A percentile compares a stretch with the other conserved stretches of the same genome.
These are phyloP conservation scores for Atrina japonica DNA, from an alignment of 2,888 invertebrate genomes.

Conservation along the genomic window DNA sequence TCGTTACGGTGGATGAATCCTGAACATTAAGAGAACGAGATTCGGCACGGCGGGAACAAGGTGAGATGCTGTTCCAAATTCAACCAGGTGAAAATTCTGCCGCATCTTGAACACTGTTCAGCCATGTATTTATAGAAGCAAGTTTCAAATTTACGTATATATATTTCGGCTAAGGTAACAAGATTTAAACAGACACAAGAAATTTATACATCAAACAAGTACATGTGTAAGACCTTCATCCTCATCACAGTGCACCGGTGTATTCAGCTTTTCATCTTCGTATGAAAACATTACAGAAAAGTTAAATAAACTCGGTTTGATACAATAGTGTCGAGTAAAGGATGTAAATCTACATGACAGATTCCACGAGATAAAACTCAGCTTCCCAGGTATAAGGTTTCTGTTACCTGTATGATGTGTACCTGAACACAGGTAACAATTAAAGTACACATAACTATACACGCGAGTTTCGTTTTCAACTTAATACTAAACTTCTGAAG, in stretches of 20 bases:
- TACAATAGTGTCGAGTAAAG: not conserved
- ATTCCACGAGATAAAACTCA: conserved; percentile 16
- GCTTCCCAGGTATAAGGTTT: conserved; percentile 25
- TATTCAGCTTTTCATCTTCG: too few relatives aligned
- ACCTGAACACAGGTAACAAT: conserved; percentile 12
- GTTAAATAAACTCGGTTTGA: too few relatives aligned
- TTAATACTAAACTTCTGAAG: not conserved
- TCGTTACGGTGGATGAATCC: conserved; percentile 20
- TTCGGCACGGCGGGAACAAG: conserved; percentile 15
- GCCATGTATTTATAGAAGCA: not conserved
- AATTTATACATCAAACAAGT: too few relatives aligned
- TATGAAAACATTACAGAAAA: too few relatives aligned
- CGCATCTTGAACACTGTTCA: not conserved
- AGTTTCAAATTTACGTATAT: too few relatives aligned
- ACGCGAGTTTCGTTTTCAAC: not conserved
- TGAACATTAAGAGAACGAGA: conserved; percentile 15
- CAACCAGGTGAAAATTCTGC: conserved; percentile 8
- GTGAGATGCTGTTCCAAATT: conserved; percentile 22
- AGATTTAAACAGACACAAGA: too few relatives aligned
- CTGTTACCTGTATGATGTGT: not conserved
- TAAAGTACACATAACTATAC: conserved; percentile 6
- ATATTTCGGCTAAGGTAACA: too few relatives aligned
- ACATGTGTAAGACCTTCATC: too few relatives aligned
- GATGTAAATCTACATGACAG: conserved; percentile 4
- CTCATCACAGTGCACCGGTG: too few relatives aligned